Percentiles rank a stretch among this genome's conserved stretches.
Conservation (phyloP, 2,888 invertebrate genomes). For the Drosophila barbarae region DNA sequence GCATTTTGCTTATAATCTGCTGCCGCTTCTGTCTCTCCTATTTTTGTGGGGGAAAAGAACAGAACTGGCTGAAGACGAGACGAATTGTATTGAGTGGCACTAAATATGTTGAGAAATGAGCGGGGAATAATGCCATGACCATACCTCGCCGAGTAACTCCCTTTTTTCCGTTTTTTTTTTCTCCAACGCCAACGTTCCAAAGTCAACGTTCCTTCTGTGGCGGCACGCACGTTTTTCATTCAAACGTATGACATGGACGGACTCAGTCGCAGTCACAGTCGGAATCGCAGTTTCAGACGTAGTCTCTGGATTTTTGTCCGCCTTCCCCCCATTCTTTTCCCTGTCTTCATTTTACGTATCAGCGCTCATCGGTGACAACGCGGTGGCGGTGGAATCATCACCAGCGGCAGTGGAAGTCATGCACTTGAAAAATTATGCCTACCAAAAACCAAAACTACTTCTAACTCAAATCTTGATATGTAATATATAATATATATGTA, state of each 20-base stretch:
- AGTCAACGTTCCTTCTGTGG: conserved; percentile 79
- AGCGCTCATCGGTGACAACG: conserved; percentile 72
- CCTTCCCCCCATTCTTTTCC: conserved; percentile 2
- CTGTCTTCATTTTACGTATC: conserved; percentile 62
- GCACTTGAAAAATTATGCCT: conserved; percentile 34
- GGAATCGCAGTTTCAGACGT: conserved; percentile 27
- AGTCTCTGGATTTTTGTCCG: conserved; percentile 24
- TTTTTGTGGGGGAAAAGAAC: conserved; percentile 21
- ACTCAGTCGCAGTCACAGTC: conserved; percentile 53
- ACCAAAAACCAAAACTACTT: neutral
- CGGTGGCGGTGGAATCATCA: conserved; percentile 22
- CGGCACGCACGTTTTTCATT: conserved; percentile 77
- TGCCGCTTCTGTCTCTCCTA: conserved; percentile 18
- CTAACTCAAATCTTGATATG: rapidly evolving
- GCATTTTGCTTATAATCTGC: conserved; percentile 73
- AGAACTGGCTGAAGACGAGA: conserved; percentile 46
- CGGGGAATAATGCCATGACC: conserved; percentile 45
- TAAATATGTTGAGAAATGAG: conserved; percentile 74
- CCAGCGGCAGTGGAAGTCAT: conserved; percentile 31
- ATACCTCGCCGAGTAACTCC: conserved; percentile 31
- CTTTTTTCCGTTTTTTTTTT: conserved; percentile 6
- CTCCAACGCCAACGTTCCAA: conserved; percentile 55
- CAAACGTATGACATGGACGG: conserved; percentile 64
- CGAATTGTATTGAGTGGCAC: conserved; percentile 76
- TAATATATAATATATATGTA: no score